Evolutionary conservation across 2,113 vertebrate species (phyloP), one percentile per base, ranked within the genome.

Genomic region (Regulus satrapa): DNA sequence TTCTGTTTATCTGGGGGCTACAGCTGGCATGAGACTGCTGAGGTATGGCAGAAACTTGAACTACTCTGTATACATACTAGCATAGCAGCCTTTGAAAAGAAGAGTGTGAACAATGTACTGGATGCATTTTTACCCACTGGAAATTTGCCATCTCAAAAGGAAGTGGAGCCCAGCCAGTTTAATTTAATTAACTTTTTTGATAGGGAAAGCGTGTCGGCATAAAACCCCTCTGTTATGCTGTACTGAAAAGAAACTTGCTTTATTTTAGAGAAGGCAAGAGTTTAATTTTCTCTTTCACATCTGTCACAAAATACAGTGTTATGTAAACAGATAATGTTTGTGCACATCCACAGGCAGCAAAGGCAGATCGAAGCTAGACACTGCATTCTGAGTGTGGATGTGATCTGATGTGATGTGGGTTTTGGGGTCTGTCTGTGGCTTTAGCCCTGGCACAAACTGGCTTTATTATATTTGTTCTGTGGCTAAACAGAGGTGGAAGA

Each of bases 11-110:
- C 97, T 99, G 46, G 99, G 99, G n/a, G 99, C 99, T 66, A 99
- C 99, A 11, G 99, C 99, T 43, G 99, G 99, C 76, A 99, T 99
- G 99, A 98, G 99, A 84, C 94, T 99, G 61, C 97, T 99, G 61
- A 98, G 98, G 99, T 99, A 98, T 96, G 86, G 67, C 64, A 72
- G 78, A 94, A 87, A 46, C 25, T 52, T 63, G 40, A 77, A 68
- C 31, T 73, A 21, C 14, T 52, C 84, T 85, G 49, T 68, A 52
- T 67, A 51, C 3, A 2, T 48, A 46, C 24, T 38, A 59, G 46
- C 36, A 34, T 21, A 63, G 66, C 72, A 76, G 52, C 58, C 67
- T 81, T 46, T 66, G 77, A 85, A 87, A 87, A 75, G 58, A 38
- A 93, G 62, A 43, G 63, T 15, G 10, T 61, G 68, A 49, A 59